Percentiles rank a stretch among this genome's conserved stretches.
Evolutionary conservation across 2,888 invertebrate species (phyloP).

Genomic region (Athalia cordata): DNA sequence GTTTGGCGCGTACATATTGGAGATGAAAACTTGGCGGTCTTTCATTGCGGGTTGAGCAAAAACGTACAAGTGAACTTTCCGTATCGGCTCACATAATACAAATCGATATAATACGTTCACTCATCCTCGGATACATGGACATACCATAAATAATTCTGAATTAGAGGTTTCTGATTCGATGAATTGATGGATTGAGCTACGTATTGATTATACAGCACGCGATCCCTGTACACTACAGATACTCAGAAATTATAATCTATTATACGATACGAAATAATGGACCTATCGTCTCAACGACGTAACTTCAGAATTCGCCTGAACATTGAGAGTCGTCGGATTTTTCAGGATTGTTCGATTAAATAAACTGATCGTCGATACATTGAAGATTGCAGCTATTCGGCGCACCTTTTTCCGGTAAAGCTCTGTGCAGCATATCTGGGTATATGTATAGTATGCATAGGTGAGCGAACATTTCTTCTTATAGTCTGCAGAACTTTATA

Average conservation of each 20-base stretch:
- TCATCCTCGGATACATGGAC: neutral
- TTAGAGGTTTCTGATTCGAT: neutral
- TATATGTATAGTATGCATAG: no score
- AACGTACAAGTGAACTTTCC: neutral
- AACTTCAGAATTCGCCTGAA: neutral
- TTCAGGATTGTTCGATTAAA: conserved; percentile 24
- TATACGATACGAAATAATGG: neutral
- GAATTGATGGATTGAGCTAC: neutral
- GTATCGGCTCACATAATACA: neutral
- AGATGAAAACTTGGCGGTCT: conserved; percentile 13
- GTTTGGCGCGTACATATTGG: conserved; percentile 1
- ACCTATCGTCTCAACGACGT: neutral
- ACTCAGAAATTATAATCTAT: neutral
- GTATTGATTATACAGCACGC: neutral
- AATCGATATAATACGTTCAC: neutral
- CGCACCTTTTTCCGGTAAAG: neutral
- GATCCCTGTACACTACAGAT: neutral
- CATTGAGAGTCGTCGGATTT: neutral
- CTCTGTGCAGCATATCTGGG: neutral
- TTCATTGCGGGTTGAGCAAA: conserved; percentile 10
- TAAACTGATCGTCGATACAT: conserved; percentile 31
- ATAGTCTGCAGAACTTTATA: conserved; percentile 6
- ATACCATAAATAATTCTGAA: conserved; percentile 2
- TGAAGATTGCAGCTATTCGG: conserved; percentile 6
- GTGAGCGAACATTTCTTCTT: conserved; percentile 25